Evolutionary conservation across 2,113 vertebrate species (phyloP).

Genomic region (Sinocyclocheilus grahami): DNA sequence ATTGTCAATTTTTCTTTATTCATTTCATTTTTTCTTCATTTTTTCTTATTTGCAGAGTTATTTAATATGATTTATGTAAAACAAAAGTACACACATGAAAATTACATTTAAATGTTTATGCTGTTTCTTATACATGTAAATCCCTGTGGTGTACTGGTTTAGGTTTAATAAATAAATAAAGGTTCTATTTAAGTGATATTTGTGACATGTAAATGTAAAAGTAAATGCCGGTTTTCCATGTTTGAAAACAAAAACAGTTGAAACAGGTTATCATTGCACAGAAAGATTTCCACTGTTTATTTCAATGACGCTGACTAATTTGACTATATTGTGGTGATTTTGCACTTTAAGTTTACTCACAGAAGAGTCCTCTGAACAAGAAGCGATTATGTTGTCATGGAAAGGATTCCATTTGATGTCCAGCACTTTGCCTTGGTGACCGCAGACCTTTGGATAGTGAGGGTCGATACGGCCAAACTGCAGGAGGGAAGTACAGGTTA

Average conservation of each 20-base stretch:
- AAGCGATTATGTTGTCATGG: conserved; percentile 95
- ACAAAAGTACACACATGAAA: neutral
- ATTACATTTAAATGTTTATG: neutral
- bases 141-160: neutral
- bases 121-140: neutral
- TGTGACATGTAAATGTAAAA: neutral
- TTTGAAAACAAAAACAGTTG: neutral
- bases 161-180: neutral
- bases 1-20: neutral
- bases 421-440: conserved; percentile 94
- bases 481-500: conserved; percentile 28
- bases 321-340: neutral
- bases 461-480: conserved; percentile 88
- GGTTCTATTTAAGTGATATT: neutral
- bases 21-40: too few species aligned
- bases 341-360: conserved; percentile 73
- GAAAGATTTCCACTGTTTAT: neutral
- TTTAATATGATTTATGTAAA: neutral
- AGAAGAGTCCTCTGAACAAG: conserved; percentile 94
- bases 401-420: conserved; percentile 99
- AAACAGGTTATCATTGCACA: neutral
- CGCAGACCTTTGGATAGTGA: conserved; percentile 92
- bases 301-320: conserved; percentile 21
- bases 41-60: neutral
- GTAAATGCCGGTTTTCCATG: neutral